Evolutionary conservation across 2,797 vertebrate genomes (phyloP), one percentile per base, ranked within the genome.

Genomic region (Danio choprae): DNA sequence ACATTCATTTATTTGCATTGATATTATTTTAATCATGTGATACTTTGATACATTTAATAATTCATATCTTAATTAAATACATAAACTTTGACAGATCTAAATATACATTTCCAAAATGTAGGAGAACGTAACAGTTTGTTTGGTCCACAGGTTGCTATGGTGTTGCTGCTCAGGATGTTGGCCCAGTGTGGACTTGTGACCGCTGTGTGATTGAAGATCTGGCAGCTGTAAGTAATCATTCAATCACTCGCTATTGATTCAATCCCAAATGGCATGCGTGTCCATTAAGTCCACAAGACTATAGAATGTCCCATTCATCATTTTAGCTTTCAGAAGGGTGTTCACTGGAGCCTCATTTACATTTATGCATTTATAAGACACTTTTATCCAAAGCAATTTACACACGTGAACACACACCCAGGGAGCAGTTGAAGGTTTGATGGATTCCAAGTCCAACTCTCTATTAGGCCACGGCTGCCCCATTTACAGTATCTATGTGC

Each of bases 121-220:
- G 15, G 8, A 22, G 13, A 46, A n/a, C 22, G 20, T 73, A 36
- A 60, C 5, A 1, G 9, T 60, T 68, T 74, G 18, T 68, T 56
- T 79, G n/a, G 46, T 82, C 41, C 77, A 55, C 83, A 98, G 97
- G 97, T 95, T 99, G 97, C 90, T 99, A 99, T 53, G 97, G 97
- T 72, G 91, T 97, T 81, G 90, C 94, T 81, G 93, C 93, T 83
- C 90, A 93, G 46, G 94, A 96, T 75, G 91, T 96, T 83, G 84
- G 79, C 20, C 90, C 93, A 29, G 93, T 92, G 77, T 99, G 98
- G 97, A 92, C 94, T 0, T 99, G 98, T 92, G 96, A 94, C 88
- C 95, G 96, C 64, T 99, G 97, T 82, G 90, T 86, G 53, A 94
- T 90, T 85, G 94, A 92, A 91, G 95, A 94, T 60, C 93, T 96